Base-by-base conservation (phyloP, 1,140 invertebrate species). In the Ericerus pela region DNA sequence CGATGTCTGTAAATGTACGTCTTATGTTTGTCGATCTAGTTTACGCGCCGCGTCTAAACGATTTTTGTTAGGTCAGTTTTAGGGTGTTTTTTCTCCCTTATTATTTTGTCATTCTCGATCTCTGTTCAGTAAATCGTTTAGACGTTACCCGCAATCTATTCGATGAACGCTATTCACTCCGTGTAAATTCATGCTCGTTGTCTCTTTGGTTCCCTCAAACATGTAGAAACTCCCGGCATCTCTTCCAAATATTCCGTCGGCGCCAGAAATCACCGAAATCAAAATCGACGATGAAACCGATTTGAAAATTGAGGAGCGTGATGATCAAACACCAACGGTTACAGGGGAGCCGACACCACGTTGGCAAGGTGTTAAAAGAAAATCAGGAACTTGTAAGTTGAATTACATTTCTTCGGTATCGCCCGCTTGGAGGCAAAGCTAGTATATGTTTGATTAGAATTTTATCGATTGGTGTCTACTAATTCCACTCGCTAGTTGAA, bases 161-260 rank as follows among this genome's bases (percentile, higher is more conserved):
- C 41, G 20, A 22, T 47, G 41, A 22, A 22, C 20, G 41, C 22
- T 24, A 14, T 47, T 24, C 20, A 47, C 10, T 47, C 26, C 18
- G 4, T 47, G 26, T 47, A 47, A 47, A 47, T 47, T 47, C 18
- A 47, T 47, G 41, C 41, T 47, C 26, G 41, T 47, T 47, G 41
- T 47, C 41, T 47, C 41, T 47, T 24, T 47, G 41, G 41, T 47
- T 47, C 41, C 26, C 41, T 47, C 41, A 10, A 24, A 47, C 26
- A 47, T 47, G 12, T 47, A 47, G 41, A 10, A 47, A 47, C 12
- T 24, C 2, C 41, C 22, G 26, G 6, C 37, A 16, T 18, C 37
- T 5, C 37, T 18, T 8, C 41, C 37, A 16, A 12, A 12, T 5
- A 12, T 18, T 8, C 41, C 41, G 14, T 24, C 41, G 41, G 3